Evolutionary conservation across 2,888 invertebrate genomes (phyloP), one percentile per base, ranked within the genome.

Genomic region (Parascotia fuliginaria): DNA sequence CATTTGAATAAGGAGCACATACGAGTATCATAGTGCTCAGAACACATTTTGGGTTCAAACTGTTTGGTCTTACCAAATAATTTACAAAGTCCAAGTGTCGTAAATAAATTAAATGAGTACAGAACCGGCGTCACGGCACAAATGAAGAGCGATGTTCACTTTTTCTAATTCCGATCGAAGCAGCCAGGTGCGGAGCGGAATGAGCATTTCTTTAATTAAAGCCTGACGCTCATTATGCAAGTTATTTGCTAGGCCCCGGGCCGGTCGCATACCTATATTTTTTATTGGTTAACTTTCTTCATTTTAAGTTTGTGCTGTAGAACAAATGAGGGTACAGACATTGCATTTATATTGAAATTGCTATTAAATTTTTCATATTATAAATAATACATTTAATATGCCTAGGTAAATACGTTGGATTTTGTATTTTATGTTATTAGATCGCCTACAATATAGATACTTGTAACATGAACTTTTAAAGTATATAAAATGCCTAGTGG

Each of bases 141-240:
- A 15, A 29, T 43, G 2, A 36, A 37, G 32, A 50, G 37, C 15
- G 48, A 38, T 31, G 38, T 51, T 37, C 9, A 42, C n/a, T 44
- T 49, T 50, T 55, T 53, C 40, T 43, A 61, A 62, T 65, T 57
- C 56, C 46, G 43, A 34, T 46, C 46, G 45, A 49, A 55, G 55
- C 56, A 34, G 49, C 51, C 58, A 70, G 68, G 65, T 71, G 58
- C 40, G 46, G 42, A 52, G 58, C 40, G 46, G 42, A 52, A 51
- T 44, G 46, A 49, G 49, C 55, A 53, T 54, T 42, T 42, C 48
- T 65, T 70, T 73, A 70, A 73, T 73, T 70, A 71, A 69, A 70
- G 42, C 33, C 48, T 34, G 33, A 44, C 59, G 51, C 50, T 59
- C 53, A 45, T 63, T 51, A 56, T 42, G 47, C 49, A 40, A 55